Percentiles rank a stretch among this genome's conserved stretches.
These are phyloP conservation scores for Hemichromis elongatus DNA, from an alignment of 2,113 vertebrate genomes.

Conservation along the genomic window DNA sequence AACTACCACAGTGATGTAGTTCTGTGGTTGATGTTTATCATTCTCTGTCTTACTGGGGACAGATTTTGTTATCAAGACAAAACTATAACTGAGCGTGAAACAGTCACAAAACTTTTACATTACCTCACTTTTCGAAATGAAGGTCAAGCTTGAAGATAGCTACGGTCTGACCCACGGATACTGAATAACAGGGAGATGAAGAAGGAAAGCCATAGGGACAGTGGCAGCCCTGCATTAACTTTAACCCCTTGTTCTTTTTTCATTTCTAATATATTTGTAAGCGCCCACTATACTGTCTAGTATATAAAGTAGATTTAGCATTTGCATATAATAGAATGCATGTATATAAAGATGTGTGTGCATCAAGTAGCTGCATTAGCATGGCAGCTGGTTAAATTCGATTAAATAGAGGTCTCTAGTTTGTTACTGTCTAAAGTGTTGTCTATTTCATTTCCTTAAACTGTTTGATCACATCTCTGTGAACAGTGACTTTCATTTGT, in stretches of 20 bases:
- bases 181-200: not conserved
- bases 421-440: not conserved
- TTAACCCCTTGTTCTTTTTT: not conserved
- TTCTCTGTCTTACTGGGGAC: not conserved
- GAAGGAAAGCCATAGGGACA: not conserved
- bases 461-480: conserved; percentile 11
- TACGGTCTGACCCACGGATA: not conserved
- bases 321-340: not conserved
- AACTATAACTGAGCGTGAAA: not conserved
- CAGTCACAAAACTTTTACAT: not conserved
- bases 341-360: not conserved
- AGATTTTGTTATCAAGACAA: not conserved
- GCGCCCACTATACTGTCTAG: fast-evolving
- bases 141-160: not conserved
- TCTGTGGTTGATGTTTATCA: not conserved
- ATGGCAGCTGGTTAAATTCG: not conserved
- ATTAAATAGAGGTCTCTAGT: not conserved
- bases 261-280: not conserved
- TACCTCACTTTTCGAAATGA: not conserved
- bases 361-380: not conserved
- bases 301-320: not conserved
- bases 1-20: not conserved
- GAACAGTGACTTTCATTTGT: conserved; percentile 36
- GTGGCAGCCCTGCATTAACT: not conserved
- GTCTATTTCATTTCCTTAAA: conserved; percentile 10